phyloP scores from a whole-genome alignment of 2,797 vertebrate genomes.

The Sternotherus odoratus region DNA sequence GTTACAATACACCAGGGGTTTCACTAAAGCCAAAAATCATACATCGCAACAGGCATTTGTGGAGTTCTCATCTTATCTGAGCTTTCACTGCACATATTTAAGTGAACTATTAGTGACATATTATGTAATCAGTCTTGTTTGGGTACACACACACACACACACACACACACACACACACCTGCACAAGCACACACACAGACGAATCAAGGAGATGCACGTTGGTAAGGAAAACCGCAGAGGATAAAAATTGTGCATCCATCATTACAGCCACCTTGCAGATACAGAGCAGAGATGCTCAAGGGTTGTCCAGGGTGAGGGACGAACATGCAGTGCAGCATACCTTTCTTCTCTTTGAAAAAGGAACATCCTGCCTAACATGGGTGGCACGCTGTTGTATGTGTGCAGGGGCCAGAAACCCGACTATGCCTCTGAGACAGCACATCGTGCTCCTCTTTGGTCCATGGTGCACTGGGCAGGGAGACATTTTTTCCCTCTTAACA shows the following conservation, averaged over 20 bases:
- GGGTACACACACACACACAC: background rate
- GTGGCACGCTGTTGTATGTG: background rate
- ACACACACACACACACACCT: background rate
- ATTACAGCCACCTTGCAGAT: background rate
- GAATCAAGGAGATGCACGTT: background rate
- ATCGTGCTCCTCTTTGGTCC: background rate
- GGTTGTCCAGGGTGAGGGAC: background rate
- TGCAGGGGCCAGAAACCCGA: background rate
- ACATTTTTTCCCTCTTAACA: background rate
- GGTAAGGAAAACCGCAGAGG: background rate
- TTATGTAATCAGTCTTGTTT: background rate
- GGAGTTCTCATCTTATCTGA: background rate
- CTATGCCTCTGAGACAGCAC: background rate
- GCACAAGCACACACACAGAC: background rate
- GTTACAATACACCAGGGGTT: background rate
- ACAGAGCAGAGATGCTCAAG: background rate
- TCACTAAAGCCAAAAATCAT: background rate
- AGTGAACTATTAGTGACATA: background rate
- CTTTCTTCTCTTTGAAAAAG: background rate
- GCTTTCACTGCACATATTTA: background rate
- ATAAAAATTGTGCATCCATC: background rate
- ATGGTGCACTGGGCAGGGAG: background rate
- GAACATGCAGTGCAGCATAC: background rate
- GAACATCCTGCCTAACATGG: background rate
- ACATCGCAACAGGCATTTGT: background rate